A percentile compares a stretch with the other conserved stretches of the same genome.
Evolutionary conservation across 2,888 invertebrate genomes (phyloP).

Genomic region (Xanthia icteritia): DNA sequence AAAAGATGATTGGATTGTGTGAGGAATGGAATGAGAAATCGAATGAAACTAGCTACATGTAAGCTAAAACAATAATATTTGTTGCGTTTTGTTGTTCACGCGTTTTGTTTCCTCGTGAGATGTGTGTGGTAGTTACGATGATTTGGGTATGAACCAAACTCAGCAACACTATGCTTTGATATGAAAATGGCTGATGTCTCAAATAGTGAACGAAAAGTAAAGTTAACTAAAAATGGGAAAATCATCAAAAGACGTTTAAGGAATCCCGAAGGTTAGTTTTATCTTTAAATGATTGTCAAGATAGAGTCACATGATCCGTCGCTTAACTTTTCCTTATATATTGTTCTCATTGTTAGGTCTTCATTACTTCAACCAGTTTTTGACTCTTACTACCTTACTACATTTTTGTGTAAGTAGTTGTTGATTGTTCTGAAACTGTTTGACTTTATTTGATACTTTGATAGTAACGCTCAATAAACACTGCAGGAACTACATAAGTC

Average conservation of each 20-base stretch:
- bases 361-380: conserved; percentile 69
- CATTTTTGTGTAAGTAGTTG: conserved; percentile 78
- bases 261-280: conserved; percentile 87
- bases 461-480: conserved; percentile 27
- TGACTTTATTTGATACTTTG: conserved; percentile 38
- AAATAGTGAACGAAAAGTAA: conserved; percentile 87
- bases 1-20: too few species aligned
- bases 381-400: conserved; percentile 87
- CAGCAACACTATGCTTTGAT: conserved; percentile 77
- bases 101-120: conserved; percentile 51
- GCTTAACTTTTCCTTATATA: conserved; percentile 31
- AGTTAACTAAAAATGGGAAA: conserved; percentile 88
- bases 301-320: conserved; percentile 30
- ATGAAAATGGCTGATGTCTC: conserved; percentile 90
- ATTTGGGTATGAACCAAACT: conserved; percentile 67
- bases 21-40: too few species aligned
- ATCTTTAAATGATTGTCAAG: conserved; percentile 48
- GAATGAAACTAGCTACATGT: too few species aligned
- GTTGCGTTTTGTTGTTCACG: conserved; percentile 37
- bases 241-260: conserved; percentile 86
- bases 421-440: conserved; percentile 51
- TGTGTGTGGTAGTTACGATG: conserved; percentile 69
- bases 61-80: too few species aligned
- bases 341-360: conserved; percentile 66
- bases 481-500: neutral